Percentiles rank a stretch among this genome's conserved stretches.
phyloP scores from a whole-genome alignment of 2,113 vertebrate genomes.

The Mastomys natalensis region DNA sequence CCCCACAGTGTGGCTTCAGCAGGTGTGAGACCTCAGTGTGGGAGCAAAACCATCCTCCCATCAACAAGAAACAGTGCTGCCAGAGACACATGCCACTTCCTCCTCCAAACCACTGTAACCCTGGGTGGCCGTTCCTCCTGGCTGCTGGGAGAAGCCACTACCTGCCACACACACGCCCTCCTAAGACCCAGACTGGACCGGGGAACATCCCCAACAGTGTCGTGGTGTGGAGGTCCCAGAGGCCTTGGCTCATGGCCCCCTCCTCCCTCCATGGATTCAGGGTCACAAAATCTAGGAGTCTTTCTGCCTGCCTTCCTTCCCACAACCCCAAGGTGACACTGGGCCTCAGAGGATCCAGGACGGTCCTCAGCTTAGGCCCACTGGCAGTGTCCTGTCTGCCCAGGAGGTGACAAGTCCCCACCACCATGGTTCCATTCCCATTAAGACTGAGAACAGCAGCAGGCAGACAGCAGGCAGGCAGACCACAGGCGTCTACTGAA shows the following conservation, averaged over 20 bases:
- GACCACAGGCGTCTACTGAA: background rate
- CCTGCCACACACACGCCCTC: no score
- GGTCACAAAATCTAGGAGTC: fast-evolving
- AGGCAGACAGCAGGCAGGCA: no score
- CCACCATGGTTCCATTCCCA: background rate
- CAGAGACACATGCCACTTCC: fast-evolving
- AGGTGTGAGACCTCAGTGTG: background rate
- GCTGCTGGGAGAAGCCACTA: background rate
- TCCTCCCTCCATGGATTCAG: background rate
- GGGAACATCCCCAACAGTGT: background rate
- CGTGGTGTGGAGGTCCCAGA: fast-evolving
- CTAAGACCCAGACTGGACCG: background rate
- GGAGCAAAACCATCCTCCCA: no score
- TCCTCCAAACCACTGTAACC: background rate
- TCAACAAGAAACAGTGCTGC: background rate
- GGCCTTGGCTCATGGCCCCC: background rate
- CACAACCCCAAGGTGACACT: fast-evolving
- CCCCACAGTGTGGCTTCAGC: fast-evolving
- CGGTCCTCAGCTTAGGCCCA: background rate
- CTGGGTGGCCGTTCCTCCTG: fast-evolving
- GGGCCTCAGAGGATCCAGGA: background rate
- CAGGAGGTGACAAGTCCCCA: background rate
- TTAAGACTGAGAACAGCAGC: background rate
- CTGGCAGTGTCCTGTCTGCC: no score
- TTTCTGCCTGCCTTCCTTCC: fast-evolving